phyloP scores from a whole-genome alignment of 2,113 vertebrate species.

The Mesitornis unicolor region DNA sequence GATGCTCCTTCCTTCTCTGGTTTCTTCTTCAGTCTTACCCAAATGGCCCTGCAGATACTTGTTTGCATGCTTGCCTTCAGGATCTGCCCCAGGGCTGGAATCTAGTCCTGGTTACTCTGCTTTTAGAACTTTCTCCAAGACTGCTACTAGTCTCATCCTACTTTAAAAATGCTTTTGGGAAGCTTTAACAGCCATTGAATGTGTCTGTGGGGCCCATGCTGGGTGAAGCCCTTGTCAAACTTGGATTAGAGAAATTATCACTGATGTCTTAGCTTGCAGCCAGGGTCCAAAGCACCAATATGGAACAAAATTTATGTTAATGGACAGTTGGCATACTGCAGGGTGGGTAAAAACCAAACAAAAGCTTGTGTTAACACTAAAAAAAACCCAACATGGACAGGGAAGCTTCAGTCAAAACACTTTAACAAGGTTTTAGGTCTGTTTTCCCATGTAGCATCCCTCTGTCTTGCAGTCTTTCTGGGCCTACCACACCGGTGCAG shows the following conservation, averaged over 20 bases:
- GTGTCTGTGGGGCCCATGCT: not conserved
- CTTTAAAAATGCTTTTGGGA: not conserved
- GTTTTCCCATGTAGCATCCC: not conserved
- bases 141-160: not conserved
- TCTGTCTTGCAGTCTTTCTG: not conserved
- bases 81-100: not conserved
- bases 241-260: not conserved
- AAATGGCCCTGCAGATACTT: not conserved
- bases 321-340: not conserved
- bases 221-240: not conserved
- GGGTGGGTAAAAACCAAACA: not conserved
- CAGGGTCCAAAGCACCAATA: not conserved
- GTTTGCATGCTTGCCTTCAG: not conserved
- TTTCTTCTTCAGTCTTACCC: not conserved
- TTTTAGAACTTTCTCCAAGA: not conserved
- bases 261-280: not conserved
- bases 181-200: not conserved
- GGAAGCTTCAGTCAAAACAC: not conserved
- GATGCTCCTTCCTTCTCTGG: not conserved
- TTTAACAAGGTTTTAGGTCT: not conserved
- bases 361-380: rapidly evolving
- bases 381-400: not conserved
- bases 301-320: not conserved
- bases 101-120: not conserved
- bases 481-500: not conserved